Base-by-base conservation (phyloP, 1,140 invertebrate species). In the Trypoxylus dichotomus region DNA sequence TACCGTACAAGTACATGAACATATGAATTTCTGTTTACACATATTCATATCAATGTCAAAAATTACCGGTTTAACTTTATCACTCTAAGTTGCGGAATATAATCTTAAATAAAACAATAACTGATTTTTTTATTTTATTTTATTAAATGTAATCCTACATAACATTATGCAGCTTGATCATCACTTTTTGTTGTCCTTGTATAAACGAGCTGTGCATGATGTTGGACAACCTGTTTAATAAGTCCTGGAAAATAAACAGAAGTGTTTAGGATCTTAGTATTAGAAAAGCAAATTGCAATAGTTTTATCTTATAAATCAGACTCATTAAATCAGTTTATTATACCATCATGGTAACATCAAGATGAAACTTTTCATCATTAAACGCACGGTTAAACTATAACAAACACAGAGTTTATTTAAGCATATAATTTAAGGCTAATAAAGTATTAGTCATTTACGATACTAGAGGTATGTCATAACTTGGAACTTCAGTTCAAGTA, bases 171-270 rank as follows among this genome's bases (percentile, higher is more conserved):
- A 60, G 85, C 88, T 63, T 88, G 89, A 86, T 96, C 95, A 85
- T 97, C 96, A 84, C 93, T 96, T 89, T 98, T 98, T 68, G 96
- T 99, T 54, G 96, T 94, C 85, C 98, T 92, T 41, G 98, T 99
- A 90, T 99, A 99, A 83, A 99, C 99, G 60, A 98, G 89, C 88
- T 99, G 98, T 47, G 96, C 94, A 89, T 96, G 95, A 89, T 99
- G 98, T 88, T 98, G 96, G 54, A 98, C 95, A 77, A 99, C 97
- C 88, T 97, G 95, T 86, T 96, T 97, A 86, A 99, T 98, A 80
- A 98, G 87, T 84, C 96, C 95, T 96, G 86, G 2, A 93, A 37
- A 5, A 92, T 79, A 82, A 83, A 84, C 85, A 81, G 19, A 47
- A 63, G 3, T 24, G 24, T 24, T 63, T 63, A 63, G 60, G 0